Conservation (phyloP, 2,113 vertebrate genomes). For the Aspidoscelis tigris region DNA sequence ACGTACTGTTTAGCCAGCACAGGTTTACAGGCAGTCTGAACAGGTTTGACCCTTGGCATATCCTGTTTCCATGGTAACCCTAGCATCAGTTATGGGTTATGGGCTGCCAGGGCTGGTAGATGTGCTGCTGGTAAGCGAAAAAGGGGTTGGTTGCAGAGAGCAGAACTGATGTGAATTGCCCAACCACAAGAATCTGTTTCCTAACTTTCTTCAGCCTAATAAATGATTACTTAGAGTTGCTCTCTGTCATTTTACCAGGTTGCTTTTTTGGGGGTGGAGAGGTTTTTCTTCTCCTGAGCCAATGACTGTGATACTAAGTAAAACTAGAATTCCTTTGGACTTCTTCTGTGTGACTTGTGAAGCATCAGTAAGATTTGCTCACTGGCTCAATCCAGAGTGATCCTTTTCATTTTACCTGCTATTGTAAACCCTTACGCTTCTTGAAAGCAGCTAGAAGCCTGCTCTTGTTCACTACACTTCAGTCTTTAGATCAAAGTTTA, state of each 20-base stretch:
- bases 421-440: neutral
- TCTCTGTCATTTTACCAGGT: neutral
- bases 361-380: slow-evolving; percentile 10
- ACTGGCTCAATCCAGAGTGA: neutral
- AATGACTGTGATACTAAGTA: neutral
- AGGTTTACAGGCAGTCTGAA: too few species aligned
- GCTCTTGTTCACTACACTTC: neutral
- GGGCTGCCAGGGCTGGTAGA: too few species aligned
- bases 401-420: neutral
- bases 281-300: neutral
- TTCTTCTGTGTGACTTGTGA: neutral
- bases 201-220: too few species aligned
- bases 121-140: too few species aligned
- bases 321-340: slow-evolving; percentile 27
- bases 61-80: too few species aligned
- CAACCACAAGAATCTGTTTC: too few species aligned
- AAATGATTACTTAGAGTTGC: too few species aligned
- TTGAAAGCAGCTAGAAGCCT: neutral
- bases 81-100: too few species aligned
- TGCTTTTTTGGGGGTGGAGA: neutral
- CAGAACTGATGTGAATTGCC: too few species aligned
- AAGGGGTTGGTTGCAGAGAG: too few species aligned
- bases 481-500: slow-evolving; percentile 36
- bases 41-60: too few species aligned
- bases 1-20: too few species aligned